These are phyloP conservation scores for Prunella strophiata DNA, from an alignment of 2,797 vertebrate genomes.

Conservation along the genomic window DNA sequence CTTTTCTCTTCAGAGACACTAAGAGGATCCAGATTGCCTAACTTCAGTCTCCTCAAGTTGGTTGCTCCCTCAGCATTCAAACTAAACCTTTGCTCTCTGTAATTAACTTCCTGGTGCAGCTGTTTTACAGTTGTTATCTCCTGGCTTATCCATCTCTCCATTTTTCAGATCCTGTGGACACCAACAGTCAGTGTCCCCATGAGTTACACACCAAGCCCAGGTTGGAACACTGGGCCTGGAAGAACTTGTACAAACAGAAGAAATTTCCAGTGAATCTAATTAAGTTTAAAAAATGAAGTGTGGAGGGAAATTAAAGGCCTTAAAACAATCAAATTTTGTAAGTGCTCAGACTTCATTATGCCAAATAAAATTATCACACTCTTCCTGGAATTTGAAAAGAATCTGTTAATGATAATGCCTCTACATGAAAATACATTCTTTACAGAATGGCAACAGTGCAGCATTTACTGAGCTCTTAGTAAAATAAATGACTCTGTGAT, in stretches of 20 bases:
- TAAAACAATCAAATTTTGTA: not conserved
- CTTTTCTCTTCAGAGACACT: not conserved
- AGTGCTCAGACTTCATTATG: not conserved
- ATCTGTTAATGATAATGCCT: slow-evolving; percentile 36
- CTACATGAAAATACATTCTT: slow-evolving; percentile 3
- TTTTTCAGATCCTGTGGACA: not conserved
- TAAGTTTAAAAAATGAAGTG: not conserved
- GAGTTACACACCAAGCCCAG: not conserved
- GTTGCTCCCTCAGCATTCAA: not conserved
- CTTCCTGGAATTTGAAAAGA: slow-evolving; percentile 40
- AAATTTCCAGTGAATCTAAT: not conserved
- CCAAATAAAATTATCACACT: slow-evolving; percentile 15
- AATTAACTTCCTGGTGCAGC: not conserved
- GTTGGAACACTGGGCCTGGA: not conserved
- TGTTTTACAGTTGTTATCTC: not conserved
- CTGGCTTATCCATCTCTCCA: not conserved
- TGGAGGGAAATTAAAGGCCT: not conserved
- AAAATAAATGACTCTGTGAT: no score
- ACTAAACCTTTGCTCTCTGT: not conserved
- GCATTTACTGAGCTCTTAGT: slow-evolving; percentile 35
- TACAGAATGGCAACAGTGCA: not conserved
- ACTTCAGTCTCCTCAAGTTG: not conserved
- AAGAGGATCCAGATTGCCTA: not conserved
- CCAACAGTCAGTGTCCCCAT: not conserved
- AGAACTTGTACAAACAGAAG: not conserved